Evolutionary conservation across 2,888 invertebrate species (phyloP), one percentile per base, ranked within the genome.

Genomic region (Agriopis marginaria): DNA sequence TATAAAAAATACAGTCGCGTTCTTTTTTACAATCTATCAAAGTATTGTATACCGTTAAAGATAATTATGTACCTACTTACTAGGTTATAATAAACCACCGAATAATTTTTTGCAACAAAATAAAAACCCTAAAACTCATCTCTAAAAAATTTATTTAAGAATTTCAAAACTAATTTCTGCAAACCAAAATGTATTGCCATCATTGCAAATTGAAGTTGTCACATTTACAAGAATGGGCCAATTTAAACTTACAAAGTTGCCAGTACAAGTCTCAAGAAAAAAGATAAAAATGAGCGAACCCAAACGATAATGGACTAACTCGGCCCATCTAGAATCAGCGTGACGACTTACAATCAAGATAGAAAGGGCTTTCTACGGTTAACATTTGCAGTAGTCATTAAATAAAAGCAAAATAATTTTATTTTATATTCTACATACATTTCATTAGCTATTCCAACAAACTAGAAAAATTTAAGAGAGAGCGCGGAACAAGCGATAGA

Each of bases 231-330:
- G 51, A 62, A 51, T 42, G 40, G 39, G 32, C 40, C 61, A 51
- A 62, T 51, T 62, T 62, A 39, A 62, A 62, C 40, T 62, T 62
- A 40, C 51, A 42, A 45, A 58, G 32, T 58, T 58, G 58, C 45
- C 23, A 58, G 58, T 58, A 49, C 49, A 49, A 49, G 49, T 49
- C 23, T 11, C 12, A 2, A 39, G 39, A 17, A 51, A 62, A 62
- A 62, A 62, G 23, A 51, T 51, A 51, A 62, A 45, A 51, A 51
- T 44, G 23, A 51, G 51, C 51, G 39, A 51, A 23, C 17, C 12
- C 42, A 51, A 62, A 51, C 40, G 51, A 23, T 62, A 51, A 42
- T 62, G 51, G 11, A 39, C 32, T 7, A 60, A 60, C 60, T 60
- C 49, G 40, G 39, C 49, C 32, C 60, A 50, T 60, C 60, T 40